phyloP scores from a whole-genome alignment of 2,113 vertebrate genomes.

The Aplodontia rufa region DNA sequence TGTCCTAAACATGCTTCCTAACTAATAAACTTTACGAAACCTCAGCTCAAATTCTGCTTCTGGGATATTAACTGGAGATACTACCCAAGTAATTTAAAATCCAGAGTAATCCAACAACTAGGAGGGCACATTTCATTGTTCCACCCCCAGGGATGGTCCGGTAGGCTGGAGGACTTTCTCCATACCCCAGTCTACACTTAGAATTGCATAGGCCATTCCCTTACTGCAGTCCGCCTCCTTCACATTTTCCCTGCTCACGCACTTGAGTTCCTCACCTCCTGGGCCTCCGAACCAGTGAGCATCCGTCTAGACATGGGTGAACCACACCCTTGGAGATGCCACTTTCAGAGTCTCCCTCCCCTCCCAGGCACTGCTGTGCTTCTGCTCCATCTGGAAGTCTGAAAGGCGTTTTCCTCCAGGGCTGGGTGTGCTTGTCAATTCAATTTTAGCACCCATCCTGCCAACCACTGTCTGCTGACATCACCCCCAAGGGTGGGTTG shows the following conservation, averaged over 20 bases:
- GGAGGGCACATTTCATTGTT: not conserved
- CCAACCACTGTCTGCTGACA: not conserved
- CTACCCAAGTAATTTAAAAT: not conserved
- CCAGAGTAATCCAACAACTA: not conserved
- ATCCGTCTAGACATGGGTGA: not conserved
- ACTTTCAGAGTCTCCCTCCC: not conserved
- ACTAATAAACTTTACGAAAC: not conserved
- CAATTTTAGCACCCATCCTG: not conserved
- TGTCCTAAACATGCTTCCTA: not conserved
- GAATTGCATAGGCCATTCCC: not conserved
- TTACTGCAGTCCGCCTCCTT: not conserved
- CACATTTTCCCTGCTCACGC: not conserved
- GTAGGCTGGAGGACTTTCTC: not conserved
- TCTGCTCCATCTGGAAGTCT: constrained; percentile 44
- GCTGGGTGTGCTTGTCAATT: not conserved
- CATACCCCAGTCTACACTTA: not conserved
- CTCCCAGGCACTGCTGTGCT: not conserved
- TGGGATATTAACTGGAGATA: not conserved
- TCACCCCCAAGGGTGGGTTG: not conserved
- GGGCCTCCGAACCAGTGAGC: not conserved
- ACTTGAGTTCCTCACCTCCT: not conserved
- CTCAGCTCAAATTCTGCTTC: not conserved
- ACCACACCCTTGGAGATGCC: not conserved
- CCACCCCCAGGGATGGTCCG: not conserved
- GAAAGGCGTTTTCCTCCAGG: not conserved